These are phyloP conservation scores for Enteromius fasciolatus DNA, from an alignment of 2,797 vertebrate species.

Conservation along the genomic window DNA sequence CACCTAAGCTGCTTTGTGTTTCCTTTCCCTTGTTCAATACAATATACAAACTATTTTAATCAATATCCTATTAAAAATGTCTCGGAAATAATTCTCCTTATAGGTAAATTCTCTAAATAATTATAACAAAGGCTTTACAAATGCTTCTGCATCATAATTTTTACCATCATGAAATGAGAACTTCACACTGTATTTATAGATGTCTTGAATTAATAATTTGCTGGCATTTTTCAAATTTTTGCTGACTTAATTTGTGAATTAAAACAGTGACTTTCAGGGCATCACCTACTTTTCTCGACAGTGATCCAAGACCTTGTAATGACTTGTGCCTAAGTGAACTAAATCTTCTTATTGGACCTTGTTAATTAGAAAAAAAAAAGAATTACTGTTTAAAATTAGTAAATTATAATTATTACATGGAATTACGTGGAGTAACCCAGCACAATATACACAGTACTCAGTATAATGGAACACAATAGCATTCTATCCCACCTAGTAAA, in stretches of 20 bases:
- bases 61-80: neutral
- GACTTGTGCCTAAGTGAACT: neutral
- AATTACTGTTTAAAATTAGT: no score
- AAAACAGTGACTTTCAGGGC: neutral
- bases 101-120: neutral
- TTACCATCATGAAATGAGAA: constrained; percentile 16
- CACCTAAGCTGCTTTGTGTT: neutral
- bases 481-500: no score
- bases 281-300: constrained; percentile 18
- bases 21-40: neutral
- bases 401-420: no score
- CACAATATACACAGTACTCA: no score
- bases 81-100: neutral
- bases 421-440: no score
- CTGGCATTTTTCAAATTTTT: neutral
- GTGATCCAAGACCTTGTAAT: neutral
- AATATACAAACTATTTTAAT: neutral
- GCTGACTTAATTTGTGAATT: neutral
- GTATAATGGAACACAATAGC: no score
- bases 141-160: neutral
- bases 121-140: neutral
- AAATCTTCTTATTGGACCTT: no score
- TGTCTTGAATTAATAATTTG: neutral
- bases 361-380: no score
- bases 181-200: constrained; percentile 48